Evolutionary conservation across 2,888 invertebrate genomes (phyloP).

Genomic region (Cryptus viduatorius): DNA sequence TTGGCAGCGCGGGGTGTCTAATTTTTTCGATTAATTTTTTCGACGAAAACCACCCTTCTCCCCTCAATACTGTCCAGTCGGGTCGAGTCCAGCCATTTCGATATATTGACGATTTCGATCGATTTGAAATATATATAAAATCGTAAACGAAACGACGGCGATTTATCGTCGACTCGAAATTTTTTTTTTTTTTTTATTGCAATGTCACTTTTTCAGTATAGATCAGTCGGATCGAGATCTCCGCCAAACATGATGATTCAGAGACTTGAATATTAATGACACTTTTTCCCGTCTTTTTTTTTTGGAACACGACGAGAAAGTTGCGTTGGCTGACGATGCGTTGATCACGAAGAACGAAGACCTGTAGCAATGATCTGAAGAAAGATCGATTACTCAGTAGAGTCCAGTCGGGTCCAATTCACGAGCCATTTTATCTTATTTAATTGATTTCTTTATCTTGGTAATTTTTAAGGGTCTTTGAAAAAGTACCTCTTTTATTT

Average conservation of each 20-base stretch:
- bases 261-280: slow-evolving; percentile 25
- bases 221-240: slow-evolving; percentile 81
- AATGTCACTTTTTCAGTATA: slow-evolving; percentile 75
- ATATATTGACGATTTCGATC: no score
- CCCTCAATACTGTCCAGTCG: slow-evolving; percentile 81
- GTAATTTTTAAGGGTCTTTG: slow-evolving; percentile 46
- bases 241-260: slow-evolving; percentile 77
- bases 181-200: neutral
- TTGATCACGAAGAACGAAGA: slow-evolving; percentile 4
- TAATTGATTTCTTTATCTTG: neutral
- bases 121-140: neutral
- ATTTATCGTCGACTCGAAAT: neutral
- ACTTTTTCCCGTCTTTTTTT: slow-evolving; percentile 27
- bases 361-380: slow-evolving; percentile 60
- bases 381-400: slow-evolving; percentile 72
- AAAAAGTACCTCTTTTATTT: slow-evolving; percentile 60
- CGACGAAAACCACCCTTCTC: slow-evolving; percentile 13
- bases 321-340: neutral
- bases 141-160: neutral
- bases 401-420: slow-evolving; percentile 78
- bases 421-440: slow-evolving; percentile 68
- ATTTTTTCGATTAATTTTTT: slow-evolving; percentile 20
- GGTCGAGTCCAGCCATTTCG: slow-evolving; percentile 78
- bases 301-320: slow-evolving; percentile 6
- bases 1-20: neutral